Percentiles rank a stretch among this genome's conserved stretches.
phyloP scores from a whole-genome alignment of 2,797 vertebrate genomes.

The Anisognathus igniventris region DNA sequence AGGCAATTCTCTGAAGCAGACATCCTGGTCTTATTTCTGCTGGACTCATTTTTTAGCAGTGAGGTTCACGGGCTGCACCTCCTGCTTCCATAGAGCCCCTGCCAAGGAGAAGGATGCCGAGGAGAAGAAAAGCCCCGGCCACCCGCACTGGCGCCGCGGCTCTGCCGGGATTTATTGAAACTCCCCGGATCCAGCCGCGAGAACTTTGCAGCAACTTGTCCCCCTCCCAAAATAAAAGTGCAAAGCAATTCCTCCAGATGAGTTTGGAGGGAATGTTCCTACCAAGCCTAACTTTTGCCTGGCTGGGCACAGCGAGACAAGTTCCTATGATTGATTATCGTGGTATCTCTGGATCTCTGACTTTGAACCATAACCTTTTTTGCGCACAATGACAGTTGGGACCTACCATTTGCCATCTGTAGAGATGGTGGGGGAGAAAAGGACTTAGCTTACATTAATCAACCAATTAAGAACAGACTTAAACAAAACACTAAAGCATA shows the following conservation, averaged over 20 bases:
- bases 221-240: neutral
- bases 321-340: conserved; percentile 80
- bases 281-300: conserved; percentile 75
- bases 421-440: conserved; percentile 72
- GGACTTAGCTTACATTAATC: conserved; percentile 74
- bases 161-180: neutral
- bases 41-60: neutral
- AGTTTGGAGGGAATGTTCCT: conserved; percentile 35
- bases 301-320: conserved; percentile 74
- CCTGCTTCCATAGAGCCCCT: neutral
- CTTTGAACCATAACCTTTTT: conserved; percentile 84
- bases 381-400: conserved; percentile 74
- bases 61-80: neutral
- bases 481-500: conserved; percentile 77
- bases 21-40: conserved; percentile 14
- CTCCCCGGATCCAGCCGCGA: neutral
- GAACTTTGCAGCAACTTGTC: conserved; percentile 23
- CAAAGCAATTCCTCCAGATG: conserved; percentile 20
- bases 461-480: conserved; percentile 77
- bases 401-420: conserved; percentile 79
- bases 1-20: conserved; percentile 52
- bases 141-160: accelerated
- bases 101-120: neutral
- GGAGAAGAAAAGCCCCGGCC: neutral
- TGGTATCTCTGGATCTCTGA: conserved; percentile 81